phyloP scores from a whole-genome alignment of 2,888 invertebrate genomes.

The Drosophila siamana region DNA sequence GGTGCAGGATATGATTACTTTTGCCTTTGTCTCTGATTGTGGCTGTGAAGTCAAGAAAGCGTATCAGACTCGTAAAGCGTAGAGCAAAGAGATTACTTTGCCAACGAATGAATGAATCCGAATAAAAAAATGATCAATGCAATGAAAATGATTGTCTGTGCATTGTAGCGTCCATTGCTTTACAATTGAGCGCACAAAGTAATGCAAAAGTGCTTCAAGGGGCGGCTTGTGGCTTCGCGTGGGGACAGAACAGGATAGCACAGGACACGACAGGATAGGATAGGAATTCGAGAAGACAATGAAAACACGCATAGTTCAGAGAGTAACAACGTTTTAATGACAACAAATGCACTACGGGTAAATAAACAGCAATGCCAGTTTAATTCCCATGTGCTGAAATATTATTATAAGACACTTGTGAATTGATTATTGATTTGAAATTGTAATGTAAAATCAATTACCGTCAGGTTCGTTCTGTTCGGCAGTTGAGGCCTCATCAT shows the following conservation, averaged over 20 bases:
- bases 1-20: constrained; percentile 76
- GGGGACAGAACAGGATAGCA: too few species aligned
- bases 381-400: constrained; percentile 6
- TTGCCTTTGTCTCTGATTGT: constrained; percentile 62
- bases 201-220: constrained; percentile 29
- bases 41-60: constrained; percentile 63
- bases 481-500: background rate
- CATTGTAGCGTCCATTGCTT: constrained; percentile 65
- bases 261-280: too few species aligned
- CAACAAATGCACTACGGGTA: constrained; percentile 9
- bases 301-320: constrained; percentile 10
- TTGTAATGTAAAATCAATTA: background rate
- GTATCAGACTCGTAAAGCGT: constrained; percentile 35
- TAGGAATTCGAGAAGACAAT: constrained; percentile 1
- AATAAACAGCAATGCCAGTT: background rate
- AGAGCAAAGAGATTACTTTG: constrained; percentile 83
- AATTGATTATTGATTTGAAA: background rate
- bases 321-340: constrained; percentile 26
- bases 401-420: constrained; percentile 25
- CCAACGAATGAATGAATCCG: constrained; percentile 83
- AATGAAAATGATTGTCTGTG: constrained; percentile 75
- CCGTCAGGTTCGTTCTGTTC: background rate
- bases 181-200: constrained; percentile 78
- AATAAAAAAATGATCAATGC: constrained; percentile 84
- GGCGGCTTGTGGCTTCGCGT: constrained; percentile 11